These are phyloP conservation scores for Marronus borbonicus DNA, from an alignment of 2,888 invertebrate species.

Conservation along the genomic window DNA sequence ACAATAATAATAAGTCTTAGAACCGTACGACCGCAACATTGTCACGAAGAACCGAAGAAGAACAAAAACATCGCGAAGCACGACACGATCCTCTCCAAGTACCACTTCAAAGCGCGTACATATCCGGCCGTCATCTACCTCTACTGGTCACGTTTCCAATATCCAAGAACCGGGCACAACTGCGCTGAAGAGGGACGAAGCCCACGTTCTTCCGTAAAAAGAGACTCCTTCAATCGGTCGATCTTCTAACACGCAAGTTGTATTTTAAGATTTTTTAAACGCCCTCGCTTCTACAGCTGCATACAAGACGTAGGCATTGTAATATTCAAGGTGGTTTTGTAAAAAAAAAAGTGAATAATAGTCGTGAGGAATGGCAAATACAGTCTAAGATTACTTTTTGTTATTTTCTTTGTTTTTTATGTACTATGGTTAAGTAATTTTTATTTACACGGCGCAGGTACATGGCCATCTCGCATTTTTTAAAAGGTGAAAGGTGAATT, in stretches of 20 bases:
- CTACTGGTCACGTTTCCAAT: not conserved
- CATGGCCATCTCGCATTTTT: slow-evolving; percentile 3
- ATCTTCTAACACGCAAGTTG: not conserved
- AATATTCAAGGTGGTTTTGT: no score
- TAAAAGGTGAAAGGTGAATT: slow-evolving; percentile 30
- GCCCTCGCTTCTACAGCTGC: not conserved
- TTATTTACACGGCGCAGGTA: no score
- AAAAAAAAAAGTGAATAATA: no score
- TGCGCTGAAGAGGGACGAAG: not conserved
- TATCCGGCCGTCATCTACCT: not conserved
- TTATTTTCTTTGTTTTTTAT: slow-evolving; percentile 3
- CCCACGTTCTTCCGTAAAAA: not conserved
- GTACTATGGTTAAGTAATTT: not conserved
- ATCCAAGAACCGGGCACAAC: not conserved
- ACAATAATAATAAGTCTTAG: no score
- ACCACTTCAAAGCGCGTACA: no score
- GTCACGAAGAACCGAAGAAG: no score
- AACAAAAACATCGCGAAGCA: no score
- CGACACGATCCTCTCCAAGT: no score
- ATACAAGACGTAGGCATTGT: not conserved
- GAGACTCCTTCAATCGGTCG: no score
- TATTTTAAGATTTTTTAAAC: no score
- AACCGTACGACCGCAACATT: no score
- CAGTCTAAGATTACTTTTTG: not conserved
- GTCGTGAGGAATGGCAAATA: no score